phyloP scores from a whole-genome alignment of 2,888 invertebrate species.

The Lordiphosa andalusiaca region DNA sequence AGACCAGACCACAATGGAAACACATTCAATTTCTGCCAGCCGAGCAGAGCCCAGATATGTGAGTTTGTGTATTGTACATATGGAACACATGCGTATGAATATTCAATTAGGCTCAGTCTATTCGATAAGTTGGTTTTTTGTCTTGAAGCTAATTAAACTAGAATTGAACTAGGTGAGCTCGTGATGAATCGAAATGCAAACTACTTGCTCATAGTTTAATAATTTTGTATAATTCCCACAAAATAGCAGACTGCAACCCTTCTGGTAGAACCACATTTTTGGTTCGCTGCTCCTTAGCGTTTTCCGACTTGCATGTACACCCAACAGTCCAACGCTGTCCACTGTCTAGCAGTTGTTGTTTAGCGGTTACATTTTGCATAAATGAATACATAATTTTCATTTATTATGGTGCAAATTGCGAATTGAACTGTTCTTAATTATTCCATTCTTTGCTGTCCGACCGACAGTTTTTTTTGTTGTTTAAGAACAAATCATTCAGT shows the following conservation, averaged over 20 bases:
- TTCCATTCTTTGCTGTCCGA: constrained; percentile 13
- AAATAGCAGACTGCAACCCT: constrained; percentile 41
- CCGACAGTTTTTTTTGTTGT: too few species aligned
- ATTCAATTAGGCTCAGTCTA: constrained; percentile 37
- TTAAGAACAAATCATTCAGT: too few species aligned
- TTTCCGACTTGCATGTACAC: constrained; percentile 30
- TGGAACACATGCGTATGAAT: constrained; percentile 47
- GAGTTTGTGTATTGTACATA: too few species aligned
- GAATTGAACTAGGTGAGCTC: too few species aligned
- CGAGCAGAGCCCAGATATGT: constrained; percentile 21
- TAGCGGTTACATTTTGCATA: constrained; percentile 71
- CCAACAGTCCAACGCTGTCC: constrained; percentile 23
- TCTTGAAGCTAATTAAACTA: too few species aligned
- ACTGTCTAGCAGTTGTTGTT: constrained; percentile 42
- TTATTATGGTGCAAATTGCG: constrained; percentile 76
- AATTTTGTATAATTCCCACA: constrained; percentile 18
- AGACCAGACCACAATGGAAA: constrained; percentile 34
- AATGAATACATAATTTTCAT: constrained; percentile 74
- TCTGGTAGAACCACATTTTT: constrained; percentile 48
- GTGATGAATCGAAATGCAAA: too few species aligned
- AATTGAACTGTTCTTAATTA: constrained; percentile 70
- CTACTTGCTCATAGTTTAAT: not conserved
- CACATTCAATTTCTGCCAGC: constrained; percentile 55
- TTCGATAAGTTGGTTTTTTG: constrained; percentile 11
- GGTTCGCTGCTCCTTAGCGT: constrained; percentile 46